phyloP scores from a whole-genome alignment of 2,797 vertebrate species.

The Catharus ustulatus region DNA sequence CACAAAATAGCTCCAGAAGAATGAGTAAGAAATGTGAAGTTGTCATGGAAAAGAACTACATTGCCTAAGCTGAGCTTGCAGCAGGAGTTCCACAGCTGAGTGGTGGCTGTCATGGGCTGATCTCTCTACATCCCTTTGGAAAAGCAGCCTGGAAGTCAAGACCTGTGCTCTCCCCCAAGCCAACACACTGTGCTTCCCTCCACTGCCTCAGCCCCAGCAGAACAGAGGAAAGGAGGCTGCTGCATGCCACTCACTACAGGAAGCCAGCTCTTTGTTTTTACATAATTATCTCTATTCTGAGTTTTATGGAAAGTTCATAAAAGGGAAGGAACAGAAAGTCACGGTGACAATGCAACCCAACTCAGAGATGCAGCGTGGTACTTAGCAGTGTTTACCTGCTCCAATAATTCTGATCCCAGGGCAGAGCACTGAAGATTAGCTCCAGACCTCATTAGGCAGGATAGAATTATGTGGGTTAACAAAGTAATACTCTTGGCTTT shows the following conservation, averaged over 20 bases:
- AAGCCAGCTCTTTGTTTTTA: slow-evolving; percentile 6
- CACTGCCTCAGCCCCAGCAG: not conserved
- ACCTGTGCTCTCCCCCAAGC: not conserved
- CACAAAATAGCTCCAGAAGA: not conserved
- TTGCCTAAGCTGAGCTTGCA: not conserved
- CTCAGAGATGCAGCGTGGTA: not conserved
- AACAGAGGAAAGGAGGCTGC: not conserved
- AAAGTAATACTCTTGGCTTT: slow-evolving; percentile 69
- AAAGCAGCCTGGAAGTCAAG: not conserved
- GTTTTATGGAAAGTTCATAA: not conserved
- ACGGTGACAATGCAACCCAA: not conserved
- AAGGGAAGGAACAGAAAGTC: slow-evolving; percentile 9
- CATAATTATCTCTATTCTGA: not conserved
- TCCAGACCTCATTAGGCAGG: slow-evolving; percentile 71
- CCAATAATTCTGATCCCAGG: slow-evolving; percentile 67
- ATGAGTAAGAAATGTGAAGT: not conserved
- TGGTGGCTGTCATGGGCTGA: not conserved
- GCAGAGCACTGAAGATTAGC: slow-evolving; percentile 52
- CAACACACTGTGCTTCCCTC: not conserved
- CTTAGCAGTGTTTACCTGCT: slow-evolving; percentile 70
- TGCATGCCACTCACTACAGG: not conserved
- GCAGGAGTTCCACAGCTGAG: not conserved
- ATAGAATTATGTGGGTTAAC: slow-evolving; percentile 73
- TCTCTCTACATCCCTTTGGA: not conserved
- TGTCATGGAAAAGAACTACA: not conserved